Evolutionary conservation across 2,888 invertebrate species (phyloP), one percentile per base, ranked within the genome.

Genomic region (Didymodactylos carnosus): DNA sequence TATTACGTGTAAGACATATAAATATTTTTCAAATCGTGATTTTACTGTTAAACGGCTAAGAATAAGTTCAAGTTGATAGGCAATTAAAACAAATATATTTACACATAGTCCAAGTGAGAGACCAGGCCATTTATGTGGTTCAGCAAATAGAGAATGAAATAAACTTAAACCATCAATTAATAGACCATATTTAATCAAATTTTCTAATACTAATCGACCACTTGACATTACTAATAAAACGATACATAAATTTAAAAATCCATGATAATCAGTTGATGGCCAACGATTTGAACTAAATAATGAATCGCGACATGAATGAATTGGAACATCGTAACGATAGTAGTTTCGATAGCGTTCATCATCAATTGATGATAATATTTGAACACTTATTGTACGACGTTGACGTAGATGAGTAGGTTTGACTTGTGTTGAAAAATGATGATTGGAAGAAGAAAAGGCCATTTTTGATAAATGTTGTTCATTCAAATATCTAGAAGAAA

Each of bases 271-370:
- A 40, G 83, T 86, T 80, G 85, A 86, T 39, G 86, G 86, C n/a
- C n/a, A n/a, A 78, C 85, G 85, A 78, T 91, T 91, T 88, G 94
- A 93, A 78, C 94, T 94, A 83, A 98, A 92, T 53, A 95, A 84
- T 0, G 94, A 95, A n/a, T n/a, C n/a, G n/a, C n/a, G n/a, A n/a
- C n/a, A n/a, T n/a, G n/a, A n/a, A n/a, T n/a, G n/a, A n/a, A n/a
- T n/a, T n/a, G n/a, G n/a, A n/a, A n/a, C n/a, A n/a, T n/a, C n/a
- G n/a, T n/a, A n/a, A n/a, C n/a, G n/a, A n/a, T n/a, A n/a, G n/a
- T n/a, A n/a, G n/a, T n/a, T n/a, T n/a, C n/a, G n/a, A 35, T 62
- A 62, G 11, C n/a, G 29, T 35, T 62, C 62, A 62, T 29, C 29
- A 62, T 35, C 62, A 62, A 29, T 62, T 35, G 62, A 35, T 5